Conservation (phyloP, 2,113 vertebrate species). For the Reinhardtius hippoglossoides region DNA sequence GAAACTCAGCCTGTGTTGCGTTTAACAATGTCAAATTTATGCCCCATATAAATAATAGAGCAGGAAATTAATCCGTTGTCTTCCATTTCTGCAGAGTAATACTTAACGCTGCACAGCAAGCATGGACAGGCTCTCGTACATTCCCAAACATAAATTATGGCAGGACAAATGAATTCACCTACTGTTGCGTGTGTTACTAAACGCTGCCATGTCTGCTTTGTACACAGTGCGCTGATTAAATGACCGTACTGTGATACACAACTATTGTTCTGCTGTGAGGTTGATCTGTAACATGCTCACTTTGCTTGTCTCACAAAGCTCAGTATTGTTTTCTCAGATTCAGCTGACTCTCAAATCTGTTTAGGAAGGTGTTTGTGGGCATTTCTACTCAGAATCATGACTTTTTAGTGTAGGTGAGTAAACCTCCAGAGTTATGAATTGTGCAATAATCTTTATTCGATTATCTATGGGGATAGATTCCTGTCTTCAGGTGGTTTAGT, state of each 20-base stretch:
- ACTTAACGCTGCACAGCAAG: constrained; percentile 53
- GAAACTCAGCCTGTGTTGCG: constrained; percentile 25
- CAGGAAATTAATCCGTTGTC: constrained; percentile 67
- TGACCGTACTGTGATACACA: constrained; percentile 28
- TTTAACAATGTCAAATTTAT: constrained; percentile 43
- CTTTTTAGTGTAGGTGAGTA: constrained; percentile 7
- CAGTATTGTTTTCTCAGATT: constrained; percentile 13
- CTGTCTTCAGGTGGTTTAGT: constrained; percentile 2
- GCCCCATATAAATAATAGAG: constrained; percentile 30
- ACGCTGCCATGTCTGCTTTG: constrained; percentile 57
- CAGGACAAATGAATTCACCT: constrained; percentile 63
- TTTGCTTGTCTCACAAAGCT: constrained; percentile 2
- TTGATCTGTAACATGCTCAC: constrained; percentile 10
- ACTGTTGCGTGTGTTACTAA: constrained; percentile 45
- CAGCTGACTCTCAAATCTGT: constrained; percentile 31
- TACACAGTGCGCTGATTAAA: constrained; percentile 28
- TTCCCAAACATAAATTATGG: constrained; percentile 72
- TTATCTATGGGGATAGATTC: background rate
- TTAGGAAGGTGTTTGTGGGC: constrained; percentile 19
- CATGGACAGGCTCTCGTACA: constrained; percentile 61
- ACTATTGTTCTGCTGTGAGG: constrained; percentile 35
- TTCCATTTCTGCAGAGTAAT: constrained; percentile 60
- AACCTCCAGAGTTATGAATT: constrained; percentile 17
- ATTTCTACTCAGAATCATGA: background rate
- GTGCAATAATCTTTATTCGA: background rate